Conservation (phyloP, 2,888 invertebrate genomes). For the Metalampra italica region DNA sequence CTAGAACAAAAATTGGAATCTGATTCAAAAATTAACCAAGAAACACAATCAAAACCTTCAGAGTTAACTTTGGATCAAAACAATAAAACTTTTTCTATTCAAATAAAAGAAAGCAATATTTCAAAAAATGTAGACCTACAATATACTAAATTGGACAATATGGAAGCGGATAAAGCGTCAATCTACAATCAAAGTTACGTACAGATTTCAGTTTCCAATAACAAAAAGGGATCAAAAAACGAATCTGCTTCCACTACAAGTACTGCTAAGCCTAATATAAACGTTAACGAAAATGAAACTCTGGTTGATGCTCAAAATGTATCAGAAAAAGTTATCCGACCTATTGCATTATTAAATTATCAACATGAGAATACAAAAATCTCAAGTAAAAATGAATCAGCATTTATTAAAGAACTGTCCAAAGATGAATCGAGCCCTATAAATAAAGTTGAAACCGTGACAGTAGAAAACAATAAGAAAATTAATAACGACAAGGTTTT, state of each 20-base stretch:
- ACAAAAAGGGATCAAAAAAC: neutral
- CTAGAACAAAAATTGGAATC: neutral
- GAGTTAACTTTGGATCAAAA: conserved; percentile 1
- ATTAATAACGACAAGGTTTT: conserved; percentile 12
- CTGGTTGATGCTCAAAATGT: neutral
- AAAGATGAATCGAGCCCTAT: neutral
- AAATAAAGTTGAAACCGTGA: neutral
- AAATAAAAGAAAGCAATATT: neutral
- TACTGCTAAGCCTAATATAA: neutral
- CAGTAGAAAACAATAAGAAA: conserved; percentile 2
- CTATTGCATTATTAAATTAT: neutral
- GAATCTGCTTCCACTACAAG: neutral
- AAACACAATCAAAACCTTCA: neutral
- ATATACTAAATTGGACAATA: neutral
- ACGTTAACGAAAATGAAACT: neutral
- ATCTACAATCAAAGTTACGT: conserved; percentile 24
- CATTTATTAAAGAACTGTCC: neutral
- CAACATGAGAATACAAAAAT: neutral
- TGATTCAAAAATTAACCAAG: neutral
- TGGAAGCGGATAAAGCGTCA: neutral
- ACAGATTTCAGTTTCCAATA: conserved; percentile 27
- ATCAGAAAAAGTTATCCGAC: neutral
- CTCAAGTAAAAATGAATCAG: neutral
- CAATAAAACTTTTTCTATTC: conserved; percentile 5
- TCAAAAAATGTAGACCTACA: neutral